Percentiles rank a stretch among this genome's conserved stretches.
Evolutionary conservation across 1,140 invertebrate species (phyloP).

Genomic region (Drosophila pruinosa): DNA sequence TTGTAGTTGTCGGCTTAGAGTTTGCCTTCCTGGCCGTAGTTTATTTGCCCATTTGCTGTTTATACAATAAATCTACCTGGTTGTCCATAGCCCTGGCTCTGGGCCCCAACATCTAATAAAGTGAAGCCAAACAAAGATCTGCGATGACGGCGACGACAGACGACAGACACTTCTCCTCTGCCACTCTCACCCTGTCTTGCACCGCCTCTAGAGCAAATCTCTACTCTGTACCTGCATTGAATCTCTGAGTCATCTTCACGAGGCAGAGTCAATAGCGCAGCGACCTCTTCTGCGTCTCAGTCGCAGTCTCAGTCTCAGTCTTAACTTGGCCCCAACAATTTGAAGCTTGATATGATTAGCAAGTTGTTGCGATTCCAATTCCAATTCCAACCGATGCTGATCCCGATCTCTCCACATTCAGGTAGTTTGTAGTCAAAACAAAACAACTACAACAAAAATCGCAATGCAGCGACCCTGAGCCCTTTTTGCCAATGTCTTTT

Average conservation of each 20-base stretch:
- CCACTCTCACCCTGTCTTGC: background rate
- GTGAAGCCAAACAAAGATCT: conserved; percentile 34
- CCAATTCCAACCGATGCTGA: conserved; percentile 4
- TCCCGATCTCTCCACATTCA: conserved; percentile 37
- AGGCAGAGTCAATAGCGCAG: conserved; percentile 15
- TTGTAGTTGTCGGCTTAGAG: conserved; percentile 10
- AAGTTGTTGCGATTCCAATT: conserved; percentile 39
- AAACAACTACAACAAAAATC: conserved; percentile 3
- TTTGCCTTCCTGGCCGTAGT: conserved; percentile 25
- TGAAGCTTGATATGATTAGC: conserved; percentile 75
- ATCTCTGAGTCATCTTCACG: conserved; percentile 51
- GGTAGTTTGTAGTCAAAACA: conserved; percentile 61
- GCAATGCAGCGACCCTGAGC: conserved; percentile 45
- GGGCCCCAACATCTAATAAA: conserved; percentile 55
- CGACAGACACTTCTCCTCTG: background rate
- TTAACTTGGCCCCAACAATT: conserved; percentile 56
- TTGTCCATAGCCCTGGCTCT: background rate
- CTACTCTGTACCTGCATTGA: conserved; percentile 49
- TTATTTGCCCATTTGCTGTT: conserved; percentile 69
- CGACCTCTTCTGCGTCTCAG: background rate
- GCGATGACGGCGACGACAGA: background rate
- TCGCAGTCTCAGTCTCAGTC: too few species aligned
- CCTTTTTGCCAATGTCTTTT: conserved; percentile 39
- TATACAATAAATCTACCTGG: conserved; percentile 79
- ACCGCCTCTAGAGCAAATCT: conserved; percentile 4